These are phyloP conservation scores for Phytoseiulus persimilis DNA, from an alignment of 2,888 invertebrate species.

Conservation along the genomic window DNA sequence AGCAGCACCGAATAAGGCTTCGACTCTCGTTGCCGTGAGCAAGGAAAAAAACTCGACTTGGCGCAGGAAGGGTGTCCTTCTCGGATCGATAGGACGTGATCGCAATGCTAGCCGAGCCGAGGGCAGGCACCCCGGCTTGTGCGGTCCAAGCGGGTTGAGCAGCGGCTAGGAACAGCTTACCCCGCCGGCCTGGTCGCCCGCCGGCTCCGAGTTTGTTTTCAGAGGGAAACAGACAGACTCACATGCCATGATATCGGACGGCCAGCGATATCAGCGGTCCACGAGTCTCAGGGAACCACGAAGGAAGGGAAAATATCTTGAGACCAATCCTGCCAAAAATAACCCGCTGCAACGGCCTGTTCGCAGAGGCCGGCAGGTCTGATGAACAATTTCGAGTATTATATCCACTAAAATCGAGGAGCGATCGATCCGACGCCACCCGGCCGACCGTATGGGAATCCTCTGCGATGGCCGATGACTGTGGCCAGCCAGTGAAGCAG, in stretches of 20 bases:
- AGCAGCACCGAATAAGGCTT: background rate
- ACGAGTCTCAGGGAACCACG: background rate
- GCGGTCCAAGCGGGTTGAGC: background rate
- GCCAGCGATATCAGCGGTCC: background rate
- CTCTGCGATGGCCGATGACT: background rate
- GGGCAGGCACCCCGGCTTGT: background rate
- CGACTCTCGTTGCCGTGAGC: background rate
- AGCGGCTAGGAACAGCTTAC: background rate
- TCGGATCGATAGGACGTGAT: slow-evolving; percentile 29
- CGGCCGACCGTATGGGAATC: background rate
- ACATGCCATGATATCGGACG: background rate
- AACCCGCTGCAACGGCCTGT: background rate
- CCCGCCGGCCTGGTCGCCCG: too few species aligned
- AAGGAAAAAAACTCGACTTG: background rate
- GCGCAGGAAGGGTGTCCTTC: slow-evolving; percentile 30
- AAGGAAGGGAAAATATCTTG: background rate
- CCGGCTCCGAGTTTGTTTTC: background rate
- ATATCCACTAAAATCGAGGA: background rate
- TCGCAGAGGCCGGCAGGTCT: too few species aligned
- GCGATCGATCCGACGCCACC: background rate
- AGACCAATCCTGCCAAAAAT: background rate
- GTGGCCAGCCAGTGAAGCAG: background rate
- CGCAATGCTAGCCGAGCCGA: slow-evolving; percentile 17
- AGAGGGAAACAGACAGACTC: background rate
- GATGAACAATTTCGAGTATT: too few species aligned